Percentiles rank a stretch among this genome's conserved stretches.
Evolutionary conservation across 2,888 invertebrate species (phyloP).

Genomic region (Phorcus lineatus): DNA sequence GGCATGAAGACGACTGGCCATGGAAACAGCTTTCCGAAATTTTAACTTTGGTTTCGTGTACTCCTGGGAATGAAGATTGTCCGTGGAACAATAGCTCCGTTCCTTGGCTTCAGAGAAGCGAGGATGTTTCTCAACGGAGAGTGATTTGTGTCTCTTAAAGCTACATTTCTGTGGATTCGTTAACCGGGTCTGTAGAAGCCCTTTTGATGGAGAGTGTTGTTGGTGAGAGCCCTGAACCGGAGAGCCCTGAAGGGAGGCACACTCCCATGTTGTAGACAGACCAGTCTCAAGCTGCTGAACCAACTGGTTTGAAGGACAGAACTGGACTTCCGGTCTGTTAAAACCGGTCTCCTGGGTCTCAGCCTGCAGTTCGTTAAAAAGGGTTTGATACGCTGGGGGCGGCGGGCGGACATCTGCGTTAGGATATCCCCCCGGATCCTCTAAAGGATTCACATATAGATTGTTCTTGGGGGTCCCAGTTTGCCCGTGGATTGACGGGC

Average conservation of each 20-base stretch:
- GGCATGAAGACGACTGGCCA: conserved; percentile 68
- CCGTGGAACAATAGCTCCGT: conserved; percentile 68
- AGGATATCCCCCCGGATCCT: conserved; percentile 46
- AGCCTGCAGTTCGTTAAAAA: conserved; percentile 26
- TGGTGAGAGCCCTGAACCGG: conserved; percentile 52
- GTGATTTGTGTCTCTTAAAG: conserved; percentile 67
- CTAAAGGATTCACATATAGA: conserved; percentile 74
- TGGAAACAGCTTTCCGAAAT: conserved; percentile 70
- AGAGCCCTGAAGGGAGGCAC: background rate
- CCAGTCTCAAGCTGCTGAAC: conserved; percentile 66
- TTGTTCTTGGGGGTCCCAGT: conserved; percentile 55
- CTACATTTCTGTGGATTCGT: conserved; percentile 41
- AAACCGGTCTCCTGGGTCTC: conserved; percentile 39
- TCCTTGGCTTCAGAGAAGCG: conserved; percentile 67
- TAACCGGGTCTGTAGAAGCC: conserved; percentile 18
- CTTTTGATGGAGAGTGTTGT: background rate
- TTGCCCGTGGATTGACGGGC: conserved; percentile 52
- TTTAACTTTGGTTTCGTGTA: conserved; percentile 66
- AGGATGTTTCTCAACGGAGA: conserved; percentile 64
- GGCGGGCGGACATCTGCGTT: conserved; percentile 31
- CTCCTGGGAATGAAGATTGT: conserved; percentile 70
- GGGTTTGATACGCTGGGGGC: conserved; percentile 34
- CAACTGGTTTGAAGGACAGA: conserved; percentile 48
- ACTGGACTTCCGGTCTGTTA: conserved; percentile 34
- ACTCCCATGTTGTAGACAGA: conserved; percentile 67